Percentiles rank a stretch among this genome's conserved stretches.
phyloP scores from a whole-genome alignment of 2,797 vertebrate genomes.

The Otolemur crassicaudatus region DNA sequence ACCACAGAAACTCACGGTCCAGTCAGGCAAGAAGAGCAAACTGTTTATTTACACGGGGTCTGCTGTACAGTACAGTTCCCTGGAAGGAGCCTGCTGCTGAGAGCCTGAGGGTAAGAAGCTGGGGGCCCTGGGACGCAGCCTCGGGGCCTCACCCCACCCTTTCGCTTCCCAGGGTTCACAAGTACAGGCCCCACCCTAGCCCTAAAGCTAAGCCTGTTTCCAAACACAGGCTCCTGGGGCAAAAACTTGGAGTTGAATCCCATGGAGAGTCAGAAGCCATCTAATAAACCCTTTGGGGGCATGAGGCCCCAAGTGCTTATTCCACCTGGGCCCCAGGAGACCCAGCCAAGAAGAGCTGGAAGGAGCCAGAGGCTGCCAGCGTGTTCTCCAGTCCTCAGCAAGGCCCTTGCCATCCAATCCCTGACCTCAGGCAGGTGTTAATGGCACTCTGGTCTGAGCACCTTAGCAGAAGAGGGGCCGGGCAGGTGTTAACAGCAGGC shows the following conservation, averaged over 20 bases:
- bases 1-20: constrained; percentile 62
- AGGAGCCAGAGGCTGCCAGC: not conserved
- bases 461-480: constrained; percentile 43
- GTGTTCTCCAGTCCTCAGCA: not conserved
- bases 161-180: not conserved
- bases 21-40: constrained; percentile 88
- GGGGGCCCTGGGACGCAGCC: not conserved
- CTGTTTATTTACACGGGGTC: constrained; percentile 89
- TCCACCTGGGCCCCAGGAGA: not conserved
- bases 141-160: not conserved
- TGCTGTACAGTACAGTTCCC: constrained; percentile 85
- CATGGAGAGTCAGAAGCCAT: not conserved
- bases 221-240: constrained; percentile 3
- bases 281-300: not conserved
- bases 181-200: not conserved
- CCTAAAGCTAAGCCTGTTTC: not conserved
- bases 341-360: not conserved
- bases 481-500: constrained; percentile 26
- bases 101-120: not conserved
- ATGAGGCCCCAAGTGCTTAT: not conserved
- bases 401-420: not conserved
- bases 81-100: constrained; percentile 28
- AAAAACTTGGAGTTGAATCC: not conserved
- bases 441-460: constrained; percentile 77
- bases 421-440: not conserved